Percentiles rank a stretch among this genome's conserved stretches.
phyloP scores from a whole-genome alignment of 2,888 invertebrate genomes.

The Dasysyrphus albostriatus region DNA sequence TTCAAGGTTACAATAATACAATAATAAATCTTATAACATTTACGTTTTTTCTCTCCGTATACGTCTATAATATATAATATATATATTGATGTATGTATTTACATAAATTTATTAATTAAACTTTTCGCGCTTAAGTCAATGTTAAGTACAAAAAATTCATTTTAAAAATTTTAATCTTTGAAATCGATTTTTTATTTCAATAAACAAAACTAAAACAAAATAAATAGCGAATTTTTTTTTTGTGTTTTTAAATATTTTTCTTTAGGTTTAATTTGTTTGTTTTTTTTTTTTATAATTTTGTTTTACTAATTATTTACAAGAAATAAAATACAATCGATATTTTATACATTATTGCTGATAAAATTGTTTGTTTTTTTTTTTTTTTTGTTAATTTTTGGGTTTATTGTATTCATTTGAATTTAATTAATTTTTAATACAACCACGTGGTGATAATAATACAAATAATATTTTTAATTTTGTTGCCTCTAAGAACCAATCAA shows the following conservation, averaged over 20 bases:
- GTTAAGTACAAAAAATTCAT: conserved; percentile 68
- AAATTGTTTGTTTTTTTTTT: not conserved
- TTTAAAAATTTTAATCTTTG: conserved; percentile 20
- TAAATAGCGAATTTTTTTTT: conserved; percentile 36
- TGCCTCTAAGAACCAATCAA: conserved; percentile 48
- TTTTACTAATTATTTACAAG: conserved; percentile 44
- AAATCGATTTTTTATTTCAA: conserved; percentile 24
- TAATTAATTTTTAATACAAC: conserved; percentile 62
- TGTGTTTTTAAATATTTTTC: not conserved
- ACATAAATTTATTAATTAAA: conserved; percentile 68
- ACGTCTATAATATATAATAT: conserved; percentile 74
- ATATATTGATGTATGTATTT: conserved; percentile 75
- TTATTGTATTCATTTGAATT: conserved; percentile 24
- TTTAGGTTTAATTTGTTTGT: not conserved
- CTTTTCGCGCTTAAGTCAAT: conserved; percentile 67
- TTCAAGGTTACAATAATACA: conserved; percentile 69
- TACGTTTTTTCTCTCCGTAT: conserved; percentile 67
- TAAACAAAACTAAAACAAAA: conserved; percentile 32
- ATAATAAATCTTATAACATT: conserved; percentile 54
- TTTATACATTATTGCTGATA: conserved; percentile 44
- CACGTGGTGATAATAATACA: conserved; percentile 66
- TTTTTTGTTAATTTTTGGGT: conserved; percentile 37
- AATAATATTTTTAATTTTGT: conserved; percentile 46
- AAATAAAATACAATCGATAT: conserved; percentile 15
- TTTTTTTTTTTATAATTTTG: not conserved